These are phyloP conservation scores for Paracyprichromis sp. DNA, from an alignment of 2,113 vertebrate genomes.

Conservation along the genomic window DNA sequence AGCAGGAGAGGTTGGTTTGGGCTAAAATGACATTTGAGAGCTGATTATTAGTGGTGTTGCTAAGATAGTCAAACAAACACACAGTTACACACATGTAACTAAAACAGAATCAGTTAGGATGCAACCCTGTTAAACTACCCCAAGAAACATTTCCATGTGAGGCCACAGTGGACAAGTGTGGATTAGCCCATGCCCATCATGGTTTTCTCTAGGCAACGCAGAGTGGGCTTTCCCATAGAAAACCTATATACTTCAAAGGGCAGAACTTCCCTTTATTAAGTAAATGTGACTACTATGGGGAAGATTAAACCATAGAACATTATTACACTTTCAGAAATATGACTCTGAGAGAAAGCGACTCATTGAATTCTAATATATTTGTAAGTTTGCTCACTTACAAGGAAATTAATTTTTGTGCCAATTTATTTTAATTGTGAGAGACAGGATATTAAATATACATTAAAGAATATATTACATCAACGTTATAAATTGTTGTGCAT, in stretches of 20 bases:
- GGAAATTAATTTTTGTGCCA: neutral
- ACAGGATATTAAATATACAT: neutral
- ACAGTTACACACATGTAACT: neutral
- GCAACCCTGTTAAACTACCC: neutral
- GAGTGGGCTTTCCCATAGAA: neutral
- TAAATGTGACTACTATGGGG: neutral
- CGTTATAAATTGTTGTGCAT: neutral
- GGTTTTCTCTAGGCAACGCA: neutral
- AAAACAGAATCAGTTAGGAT: neutral
- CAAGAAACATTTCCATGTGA: neutral
- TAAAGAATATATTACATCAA: neutral
- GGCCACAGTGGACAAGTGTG: neutral
- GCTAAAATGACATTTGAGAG: slow-evolving; percentile 33
- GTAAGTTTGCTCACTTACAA: neutral
- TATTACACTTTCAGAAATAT: neutral
- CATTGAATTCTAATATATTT: neutral
- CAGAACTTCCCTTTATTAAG: neutral
- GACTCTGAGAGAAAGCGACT: neutral
- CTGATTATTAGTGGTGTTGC: neutral
- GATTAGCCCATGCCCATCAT: neutral
- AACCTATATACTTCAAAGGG: neutral
- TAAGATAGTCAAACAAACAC: neutral
- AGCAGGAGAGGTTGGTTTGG: slow-evolving; percentile 52
- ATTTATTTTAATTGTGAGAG: neutral
- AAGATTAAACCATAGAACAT: neutral